phyloP scores from a whole-genome alignment of 2,888 invertebrate species.

The Xestoiulus laeticollis region DNA sequence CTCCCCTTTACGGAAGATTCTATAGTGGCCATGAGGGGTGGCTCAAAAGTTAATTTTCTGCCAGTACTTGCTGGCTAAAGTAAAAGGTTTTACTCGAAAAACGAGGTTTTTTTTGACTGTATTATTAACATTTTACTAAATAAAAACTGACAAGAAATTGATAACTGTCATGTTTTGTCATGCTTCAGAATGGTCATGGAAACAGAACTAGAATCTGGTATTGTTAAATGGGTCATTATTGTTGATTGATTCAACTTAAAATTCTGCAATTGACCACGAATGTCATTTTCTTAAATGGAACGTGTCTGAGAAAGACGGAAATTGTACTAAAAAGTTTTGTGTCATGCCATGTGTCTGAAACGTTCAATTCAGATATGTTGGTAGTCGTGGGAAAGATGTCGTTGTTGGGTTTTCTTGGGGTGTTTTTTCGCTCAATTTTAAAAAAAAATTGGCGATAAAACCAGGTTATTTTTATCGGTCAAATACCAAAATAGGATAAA shows the following conservation, averaged over 20 bases:
- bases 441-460: not conserved
- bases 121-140: too few relatives aligned
- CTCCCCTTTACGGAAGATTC: too few relatives aligned
- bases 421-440: not conserved
- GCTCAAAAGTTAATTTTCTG: too few relatives aligned
- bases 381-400: conserved; percentile 7
- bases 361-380: not conserved
- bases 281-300: not conserved
- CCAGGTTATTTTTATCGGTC: not conserved
- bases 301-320: not conserved
- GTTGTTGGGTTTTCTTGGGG: too few relatives aligned
- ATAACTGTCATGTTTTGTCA: too few relatives aligned
- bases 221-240: not conserved
- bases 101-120: too few relatives aligned
- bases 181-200: too few relatives aligned
- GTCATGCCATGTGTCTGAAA: not conserved
- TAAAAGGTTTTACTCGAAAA: too few relatives aligned
- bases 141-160: too few relatives aligned
- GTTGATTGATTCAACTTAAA: not conserved
- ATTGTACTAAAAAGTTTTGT: not conserved
- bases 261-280: not conserved
- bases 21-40: too few relatives aligned
- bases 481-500: not conserved
- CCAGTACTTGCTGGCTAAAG: too few relatives aligned
- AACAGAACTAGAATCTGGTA: too few relatives aligned